Percentiles rank a stretch among this genome's conserved stretches.
Evolutionary conservation across 2,113 vertebrate species (phyloP).

Genomic region (Heterotis niloticus): DNA sequence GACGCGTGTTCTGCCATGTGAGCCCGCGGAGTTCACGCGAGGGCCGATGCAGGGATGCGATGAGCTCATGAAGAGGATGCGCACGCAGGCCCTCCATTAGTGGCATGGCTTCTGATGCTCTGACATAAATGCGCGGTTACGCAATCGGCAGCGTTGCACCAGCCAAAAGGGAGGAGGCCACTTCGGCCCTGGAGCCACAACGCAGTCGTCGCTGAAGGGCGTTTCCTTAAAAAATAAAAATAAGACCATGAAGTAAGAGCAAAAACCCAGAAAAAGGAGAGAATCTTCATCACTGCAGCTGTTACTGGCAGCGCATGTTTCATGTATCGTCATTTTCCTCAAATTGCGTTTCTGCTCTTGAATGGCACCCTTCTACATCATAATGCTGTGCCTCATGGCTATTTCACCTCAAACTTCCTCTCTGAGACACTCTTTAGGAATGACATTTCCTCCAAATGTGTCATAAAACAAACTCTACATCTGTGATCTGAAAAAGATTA

Average conservation of each 20-base stretch:
- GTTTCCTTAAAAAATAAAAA: slow-evolving; percentile 20
- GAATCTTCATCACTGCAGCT: slow-evolving; percentile 12
- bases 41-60: background rate
- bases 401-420: too few species aligned
- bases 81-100: background rate
- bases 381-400: background rate
- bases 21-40: background rate
- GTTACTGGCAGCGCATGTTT: slow-evolving; percentile 3
- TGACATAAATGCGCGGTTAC: slow-evolving; percentile 9
- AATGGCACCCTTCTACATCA: background rate
- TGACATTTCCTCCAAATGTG: too few species aligned
- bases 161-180: background rate
- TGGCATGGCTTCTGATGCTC: background rate
- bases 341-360: background rate
- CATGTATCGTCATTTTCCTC: slow-evolving; percentile 20
- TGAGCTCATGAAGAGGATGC: background rate
- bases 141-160: background rate
- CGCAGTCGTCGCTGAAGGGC: slow-evolving; percentile 16
- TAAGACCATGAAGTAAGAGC: slow-evolving; percentile 11
- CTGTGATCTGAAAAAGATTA: too few species aligned
- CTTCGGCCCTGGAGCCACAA: background rate
- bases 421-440: too few species aligned
- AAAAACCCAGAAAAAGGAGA: background rate
- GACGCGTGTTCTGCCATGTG: background rate
- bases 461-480: too few species aligned